phyloP scores from a whole-genome alignment of 2,888 invertebrate species.

The Drosophila kuntzei region DNA sequence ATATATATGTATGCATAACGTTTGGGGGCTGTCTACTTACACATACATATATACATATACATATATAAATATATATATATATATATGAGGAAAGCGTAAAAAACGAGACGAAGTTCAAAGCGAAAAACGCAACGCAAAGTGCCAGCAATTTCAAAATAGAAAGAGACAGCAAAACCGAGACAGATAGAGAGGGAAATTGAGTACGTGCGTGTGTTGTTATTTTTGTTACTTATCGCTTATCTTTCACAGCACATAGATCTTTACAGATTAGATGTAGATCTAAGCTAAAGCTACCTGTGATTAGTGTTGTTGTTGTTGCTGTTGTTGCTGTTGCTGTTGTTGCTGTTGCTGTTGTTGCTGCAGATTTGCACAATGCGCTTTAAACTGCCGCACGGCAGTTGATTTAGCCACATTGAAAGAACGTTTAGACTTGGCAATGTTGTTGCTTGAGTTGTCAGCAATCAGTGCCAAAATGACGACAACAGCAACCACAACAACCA shows the following conservation, averaged over 20 bases:
- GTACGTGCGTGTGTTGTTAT: constrained; percentile 18
- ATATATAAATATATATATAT: constrained; percentile 24
- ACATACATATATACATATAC: constrained; percentile 32
- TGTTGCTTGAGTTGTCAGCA: constrained; percentile 41
- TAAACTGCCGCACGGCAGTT: neutral
- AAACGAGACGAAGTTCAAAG: constrained; percentile 77
- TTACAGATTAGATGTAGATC: constrained; percentile 34
- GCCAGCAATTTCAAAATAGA: constrained; percentile 29
- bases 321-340: constrained; percentile 8
- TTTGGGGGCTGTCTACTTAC: constrained; percentile 37
- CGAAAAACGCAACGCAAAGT: constrained; percentile 43
- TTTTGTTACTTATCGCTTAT: constrained; percentile 46
- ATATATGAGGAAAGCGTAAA: constrained; percentile 53
- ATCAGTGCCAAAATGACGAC: constrained; percentile 24
- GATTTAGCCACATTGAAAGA: constrained; percentile 3
- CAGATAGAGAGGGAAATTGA: neutral
- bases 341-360: constrained; percentile 10
- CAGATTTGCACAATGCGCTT: constrained; percentile 13
- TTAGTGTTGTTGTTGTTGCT: constrained; percentile 4
- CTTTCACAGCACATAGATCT: constrained; percentile 22
- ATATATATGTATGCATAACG: constrained; percentile 35
- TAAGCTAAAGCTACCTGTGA: constrained; percentile 14
- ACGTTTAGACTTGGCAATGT: constrained; percentile 22
- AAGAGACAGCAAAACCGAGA: neutral
- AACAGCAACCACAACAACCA: constrained; percentile 24